Evolutionary conservation across 64 coral and sea anemone species (phyloP), one percentile per base, ranked within the genome.

Genomic region (Montipora foliosa): DNA sequence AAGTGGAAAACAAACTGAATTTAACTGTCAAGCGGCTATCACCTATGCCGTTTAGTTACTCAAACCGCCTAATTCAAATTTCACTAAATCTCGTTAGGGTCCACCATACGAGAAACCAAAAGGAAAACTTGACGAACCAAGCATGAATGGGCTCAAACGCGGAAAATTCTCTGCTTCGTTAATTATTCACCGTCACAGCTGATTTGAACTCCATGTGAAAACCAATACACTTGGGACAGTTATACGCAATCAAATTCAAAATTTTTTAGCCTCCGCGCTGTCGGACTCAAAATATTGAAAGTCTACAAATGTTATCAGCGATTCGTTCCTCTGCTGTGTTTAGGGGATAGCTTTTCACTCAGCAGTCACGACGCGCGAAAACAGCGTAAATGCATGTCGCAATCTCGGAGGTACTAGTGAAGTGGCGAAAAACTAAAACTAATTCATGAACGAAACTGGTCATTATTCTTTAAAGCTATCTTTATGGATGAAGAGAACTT

Each of bases 401-500:
- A 76, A 12, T 6, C 2, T 47, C 13, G 37, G 13, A 76, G 44
- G 5, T 6, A 19, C 29, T 29, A 29, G 29, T 16, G 15, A 48
- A 19, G 7, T 47, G 9, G 47, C 4, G 17, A 19, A 78, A 78
- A 49, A 49, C 47, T 17, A 20, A 78, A 7, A 19, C 47, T 19
- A 12, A 50, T 45, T 19, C 19, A 37, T 78, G 15, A 78, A 48
- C 15, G 47, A 49, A 11, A 45, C 4, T 51, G 11, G 15, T 78
- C 46, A 4, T 49, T 16, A 10, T 45, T 45, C 22, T 76, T 76
- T 44, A 25, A 13, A 76, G 74, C 14, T 46, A 15, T 19, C 6
- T 78, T 78, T 16, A 86, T 86, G 82, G 82, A 49, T 24, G n/a
- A 86, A 49, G 49, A 86, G 4, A 72, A 71, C 14, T 0, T 71